Evolutionary conservation across 2,113 vertebrate genomes (phyloP).

Genomic region (Sprattus sprattus): DNA sequence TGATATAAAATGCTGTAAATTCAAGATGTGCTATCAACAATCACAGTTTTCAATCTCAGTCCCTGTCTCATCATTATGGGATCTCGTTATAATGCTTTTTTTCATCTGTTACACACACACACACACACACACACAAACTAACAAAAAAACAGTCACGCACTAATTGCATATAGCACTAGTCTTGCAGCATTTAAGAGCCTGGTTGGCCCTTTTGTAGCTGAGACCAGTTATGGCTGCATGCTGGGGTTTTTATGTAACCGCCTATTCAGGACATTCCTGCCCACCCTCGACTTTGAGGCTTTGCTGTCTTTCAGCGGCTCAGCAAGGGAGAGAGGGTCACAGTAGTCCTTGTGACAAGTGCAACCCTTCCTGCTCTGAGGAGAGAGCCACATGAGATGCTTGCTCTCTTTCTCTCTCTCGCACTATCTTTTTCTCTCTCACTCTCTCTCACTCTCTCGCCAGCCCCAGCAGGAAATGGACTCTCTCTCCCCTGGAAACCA

Average conservation of each 20-base stretch:
- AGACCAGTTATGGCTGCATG: neutral
- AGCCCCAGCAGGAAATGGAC: no score
- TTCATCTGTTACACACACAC: neutral
- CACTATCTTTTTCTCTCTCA: neutral
- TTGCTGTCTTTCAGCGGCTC: slow-evolving; percentile 60
- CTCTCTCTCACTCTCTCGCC: neutral
- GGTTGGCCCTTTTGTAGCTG: neutral
- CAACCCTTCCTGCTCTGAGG: slow-evolving; percentile 53
- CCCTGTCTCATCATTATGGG: neutral
- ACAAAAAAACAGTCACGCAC: neutral
- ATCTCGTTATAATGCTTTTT: neutral
- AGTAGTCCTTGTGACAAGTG: slow-evolving; percentile 66
- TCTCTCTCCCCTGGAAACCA: slow-evolving; percentile 45
- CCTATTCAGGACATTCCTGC: slow-evolving; percentile 68
- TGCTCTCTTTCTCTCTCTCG: neutral
- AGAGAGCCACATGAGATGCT: slow-evolving; percentile 56
- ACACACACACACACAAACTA: neutral
- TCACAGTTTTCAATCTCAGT: neutral
- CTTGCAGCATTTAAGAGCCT: neutral
- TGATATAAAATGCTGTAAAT: neutral
- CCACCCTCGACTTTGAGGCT: slow-evolving; percentile 66
- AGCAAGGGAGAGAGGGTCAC: slow-evolving; percentile 44
- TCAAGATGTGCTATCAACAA: neutral
- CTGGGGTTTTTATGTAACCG: slow-evolving; percentile 59
- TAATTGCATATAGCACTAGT: neutral